Evolutionary conservation across 2,113 vertebrate species (phyloP).

Genomic region (Podilymbus podiceps): DNA sequence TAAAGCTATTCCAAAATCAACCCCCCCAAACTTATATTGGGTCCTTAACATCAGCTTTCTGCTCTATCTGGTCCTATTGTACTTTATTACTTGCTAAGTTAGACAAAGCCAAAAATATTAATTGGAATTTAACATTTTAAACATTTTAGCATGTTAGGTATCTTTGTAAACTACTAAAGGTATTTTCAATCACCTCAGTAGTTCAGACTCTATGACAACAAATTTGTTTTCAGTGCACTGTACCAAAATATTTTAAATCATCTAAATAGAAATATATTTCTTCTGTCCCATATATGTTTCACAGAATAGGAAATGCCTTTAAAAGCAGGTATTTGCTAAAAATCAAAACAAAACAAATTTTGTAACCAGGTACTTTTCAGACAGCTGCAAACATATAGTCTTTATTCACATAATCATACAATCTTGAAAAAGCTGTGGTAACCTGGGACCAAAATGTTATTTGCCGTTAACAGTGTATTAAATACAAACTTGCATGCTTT

Average conservation of each 20-base stretch:
- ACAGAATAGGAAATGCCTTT: not conserved
- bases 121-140: not conserved
- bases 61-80: not conserved
- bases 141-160: not conserved
- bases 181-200: not conserved
- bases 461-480: not conserved
- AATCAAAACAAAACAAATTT: not conserved
- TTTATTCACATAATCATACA: not conserved
- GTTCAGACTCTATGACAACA: not conserved
- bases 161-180: not conserved
- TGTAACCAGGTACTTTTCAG: not conserved
- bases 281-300: not conserved
- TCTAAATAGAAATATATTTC: not conserved
- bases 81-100: not conserved
- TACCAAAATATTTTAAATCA: not conserved
- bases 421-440: not conserved
- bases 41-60: not conserved
- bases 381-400: not conserved
- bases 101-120: not conserved
- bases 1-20: not conserved
- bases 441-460: not conserved
- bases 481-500: not conserved
- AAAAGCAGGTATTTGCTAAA: not conserved
- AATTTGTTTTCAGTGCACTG: not conserved
- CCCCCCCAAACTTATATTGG: not conserved